phyloP scores from a whole-genome alignment of 2,113 vertebrate species.

The Cynopterus brachyotis region DNA sequence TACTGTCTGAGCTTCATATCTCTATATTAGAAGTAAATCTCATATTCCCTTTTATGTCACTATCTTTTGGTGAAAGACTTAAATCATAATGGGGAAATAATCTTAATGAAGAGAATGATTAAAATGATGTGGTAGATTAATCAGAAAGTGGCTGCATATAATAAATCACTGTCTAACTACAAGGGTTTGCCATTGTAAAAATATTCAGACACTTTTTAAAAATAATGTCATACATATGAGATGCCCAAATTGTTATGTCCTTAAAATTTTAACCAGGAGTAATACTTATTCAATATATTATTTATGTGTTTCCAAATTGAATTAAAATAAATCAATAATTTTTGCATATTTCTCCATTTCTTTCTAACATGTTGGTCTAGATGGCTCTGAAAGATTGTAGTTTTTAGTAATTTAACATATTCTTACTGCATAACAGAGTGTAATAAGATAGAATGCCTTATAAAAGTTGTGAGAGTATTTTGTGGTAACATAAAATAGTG shows the following conservation, averaged over 20 bases:
- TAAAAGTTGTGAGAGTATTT: conserved; percentile 81
- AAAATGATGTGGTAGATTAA: conserved; percentile 47
- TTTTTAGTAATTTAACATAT: conserved; percentile 77
- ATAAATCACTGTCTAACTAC: conserved; percentile 56
- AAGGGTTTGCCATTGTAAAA: conserved; percentile 26
- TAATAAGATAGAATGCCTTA: conserved; percentile 78
- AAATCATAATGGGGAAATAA: conserved; percentile 30
- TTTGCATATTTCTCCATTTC: conserved; percentile 70
- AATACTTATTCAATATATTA: conserved; percentile 73
- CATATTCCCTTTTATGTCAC: neutral
- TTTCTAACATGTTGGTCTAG: conserved; percentile 70
- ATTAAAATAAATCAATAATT: conserved; percentile 79
- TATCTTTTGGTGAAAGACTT: neutral
- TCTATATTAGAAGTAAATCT: neutral
- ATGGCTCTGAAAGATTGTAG: conserved; percentile 78
- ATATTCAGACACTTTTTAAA: conserved; percentile 45
- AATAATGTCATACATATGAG: neutral
- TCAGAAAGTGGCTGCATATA: conserved; percentile 33
- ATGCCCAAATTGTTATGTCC: neutral
- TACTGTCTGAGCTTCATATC: neutral
- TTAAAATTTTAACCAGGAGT: conserved; percentile 57
- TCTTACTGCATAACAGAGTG: conserved; percentile 76
- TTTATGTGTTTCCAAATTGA: conserved; percentile 73
- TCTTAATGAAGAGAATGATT: conserved; percentile 71
- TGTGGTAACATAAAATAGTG: conserved; percentile 78